A percentile compares a stretch with the other conserved stretches of the same genome.
Evolutionary conservation across 2,888 invertebrate species (phyloP).

Genomic region (Plebejus argus): DNA sequence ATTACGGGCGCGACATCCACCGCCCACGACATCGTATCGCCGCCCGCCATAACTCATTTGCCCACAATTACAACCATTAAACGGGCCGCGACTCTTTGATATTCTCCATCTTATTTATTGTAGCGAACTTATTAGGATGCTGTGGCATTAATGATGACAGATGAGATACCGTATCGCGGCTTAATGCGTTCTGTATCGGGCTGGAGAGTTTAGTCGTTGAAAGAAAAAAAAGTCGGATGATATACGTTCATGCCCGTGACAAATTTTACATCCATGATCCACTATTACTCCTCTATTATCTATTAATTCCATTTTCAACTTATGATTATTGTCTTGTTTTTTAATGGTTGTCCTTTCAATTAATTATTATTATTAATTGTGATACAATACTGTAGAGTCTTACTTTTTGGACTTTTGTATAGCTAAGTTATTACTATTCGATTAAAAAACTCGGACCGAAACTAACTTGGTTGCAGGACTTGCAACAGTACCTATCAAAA

Average conservation of each 20-base stretch:
- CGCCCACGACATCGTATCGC: slow-evolving; percentile 66
- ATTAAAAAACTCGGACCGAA: too few relatives aligned
- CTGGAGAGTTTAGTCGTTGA: slow-evolving; percentile 53
- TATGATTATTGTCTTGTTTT: background rate
- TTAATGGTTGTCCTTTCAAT: background rate
- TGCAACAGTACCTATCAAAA: too few relatives aligned
- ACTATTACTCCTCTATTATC: slow-evolving; percentile 34
- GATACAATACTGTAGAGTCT: background rate
- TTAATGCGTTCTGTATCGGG: slow-evolving; percentile 66
- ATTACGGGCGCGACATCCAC: slow-evolving; percentile 61
- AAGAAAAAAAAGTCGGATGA: slow-evolving; percentile 56
- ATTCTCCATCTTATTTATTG: slow-evolving; percentile 73
- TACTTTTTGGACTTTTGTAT: background rate
- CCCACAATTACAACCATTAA: slow-evolving; percentile 78
- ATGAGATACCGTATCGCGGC: slow-evolving; percentile 67
- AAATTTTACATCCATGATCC: slow-evolving; percentile 49
- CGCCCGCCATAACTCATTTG: slow-evolving; percentile 73
- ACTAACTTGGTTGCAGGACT: too few relatives aligned
- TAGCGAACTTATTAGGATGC: slow-evolving; percentile 77
- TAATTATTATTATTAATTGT: background rate
- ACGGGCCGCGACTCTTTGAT: slow-evolving; percentile 77
- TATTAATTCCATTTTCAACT: background rate
- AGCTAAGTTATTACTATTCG: too few relatives aligned
- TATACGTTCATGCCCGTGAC: slow-evolving; percentile 53
- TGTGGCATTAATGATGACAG: slow-evolving; percentile 80